Evolutionary conservation across 2,888 invertebrate species (phyloP).

Genomic region (Alloscopus bannaensis): DNA sequence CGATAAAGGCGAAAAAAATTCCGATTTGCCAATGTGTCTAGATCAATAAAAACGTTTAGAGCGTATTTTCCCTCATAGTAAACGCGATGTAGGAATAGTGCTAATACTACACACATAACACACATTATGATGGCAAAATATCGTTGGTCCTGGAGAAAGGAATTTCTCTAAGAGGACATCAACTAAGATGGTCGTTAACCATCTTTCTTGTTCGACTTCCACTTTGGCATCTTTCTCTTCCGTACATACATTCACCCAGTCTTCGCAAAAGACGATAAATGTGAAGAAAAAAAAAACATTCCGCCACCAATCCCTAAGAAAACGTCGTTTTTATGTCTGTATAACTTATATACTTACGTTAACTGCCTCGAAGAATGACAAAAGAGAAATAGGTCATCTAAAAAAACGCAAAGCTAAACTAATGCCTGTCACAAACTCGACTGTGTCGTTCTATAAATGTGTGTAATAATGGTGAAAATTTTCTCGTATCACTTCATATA

Average conservation of each 20-base stretch:
- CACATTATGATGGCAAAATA: too few species aligned
- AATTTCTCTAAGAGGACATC: slow-evolving; percentile 42
- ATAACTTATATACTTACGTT: slow-evolving; percentile 26
- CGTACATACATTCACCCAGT: neutral
- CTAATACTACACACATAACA: too few species aligned
- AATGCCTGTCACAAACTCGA: slow-evolving; percentile 51
- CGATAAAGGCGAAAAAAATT: slow-evolving; percentile 60
- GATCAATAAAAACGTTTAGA: slow-evolving; percentile 66
- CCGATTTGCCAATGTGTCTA: slow-evolving; percentile 64
- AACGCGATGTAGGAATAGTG: too few species aligned
- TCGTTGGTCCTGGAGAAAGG: too few species aligned
- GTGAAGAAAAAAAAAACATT: slow-evolving; percentile 21
- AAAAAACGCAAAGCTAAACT: slow-evolving; percentile 49
- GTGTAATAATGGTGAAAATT: slow-evolving; percentile 16
- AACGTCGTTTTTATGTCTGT: slow-evolving; percentile 30
- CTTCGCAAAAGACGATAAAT: neutral
- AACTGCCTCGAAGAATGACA: too few species aligned
- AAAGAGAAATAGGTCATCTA: slow-evolving; percentile 55
- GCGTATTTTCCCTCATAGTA: too few species aligned
- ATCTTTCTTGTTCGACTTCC: slow-evolving; percentile 62
- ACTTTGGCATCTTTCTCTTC: slow-evolving; percentile 29
- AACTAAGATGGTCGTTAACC: slow-evolving; percentile 64
- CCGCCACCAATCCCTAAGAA: slow-evolving; percentile 20
- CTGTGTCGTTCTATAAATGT: slow-evolving; percentile 10
- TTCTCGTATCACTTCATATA: slow-evolving; percentile 35